phyloP scores from a whole-genome alignment of 2,888 invertebrate genomes.

The Platycnemis pennipes region DNA sequence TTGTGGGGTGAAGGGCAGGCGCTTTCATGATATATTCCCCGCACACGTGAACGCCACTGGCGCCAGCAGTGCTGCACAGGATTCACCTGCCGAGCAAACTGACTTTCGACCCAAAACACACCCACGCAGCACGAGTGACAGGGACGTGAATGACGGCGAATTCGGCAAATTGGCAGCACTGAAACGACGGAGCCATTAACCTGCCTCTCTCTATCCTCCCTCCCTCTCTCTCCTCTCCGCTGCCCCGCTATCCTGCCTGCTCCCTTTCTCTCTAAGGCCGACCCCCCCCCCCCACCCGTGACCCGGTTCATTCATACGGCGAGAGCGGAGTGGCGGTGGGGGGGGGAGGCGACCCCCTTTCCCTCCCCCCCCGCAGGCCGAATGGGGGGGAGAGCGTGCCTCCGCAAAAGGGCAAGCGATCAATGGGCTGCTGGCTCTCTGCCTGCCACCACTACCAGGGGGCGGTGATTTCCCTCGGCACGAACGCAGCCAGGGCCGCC shows the following conservation, averaged over 20 bases:
- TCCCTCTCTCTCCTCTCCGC: background rate
- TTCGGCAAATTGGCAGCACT: slow-evolving; percentile 1
- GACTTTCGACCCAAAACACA: too few species aligned
- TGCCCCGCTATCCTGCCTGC: slow-evolving; percentile 3
- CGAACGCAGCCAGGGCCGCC: too few species aligned
- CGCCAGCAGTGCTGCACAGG: background rate
- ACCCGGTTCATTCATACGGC: slow-evolving; percentile 62
- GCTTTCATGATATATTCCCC: background rate
- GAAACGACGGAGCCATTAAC: background rate
- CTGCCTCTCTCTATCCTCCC: slow-evolving; percentile 2
- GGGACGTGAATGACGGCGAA: background rate
- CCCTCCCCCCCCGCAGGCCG: background rate
- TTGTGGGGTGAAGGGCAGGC: too few species aligned
- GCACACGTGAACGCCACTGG: background rate
- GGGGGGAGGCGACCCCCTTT: slow-evolving; percentile 41
- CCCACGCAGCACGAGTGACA: too few species aligned
- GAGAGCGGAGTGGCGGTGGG: background rate
- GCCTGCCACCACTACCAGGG: background rate
- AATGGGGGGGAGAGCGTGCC: background rate
- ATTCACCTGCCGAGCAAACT: too few species aligned
- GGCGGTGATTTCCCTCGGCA: too few species aligned
- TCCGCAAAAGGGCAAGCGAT: slow-evolving; percentile 45
- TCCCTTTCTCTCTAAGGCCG: background rate
- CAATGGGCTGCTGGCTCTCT: background rate
- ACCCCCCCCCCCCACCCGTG: background rate